Evolutionary conservation across 2,113 vertebrate species (phyloP), one percentile per base, ranked within the genome.

Genomic region (Phycodurus eques): DNA sequence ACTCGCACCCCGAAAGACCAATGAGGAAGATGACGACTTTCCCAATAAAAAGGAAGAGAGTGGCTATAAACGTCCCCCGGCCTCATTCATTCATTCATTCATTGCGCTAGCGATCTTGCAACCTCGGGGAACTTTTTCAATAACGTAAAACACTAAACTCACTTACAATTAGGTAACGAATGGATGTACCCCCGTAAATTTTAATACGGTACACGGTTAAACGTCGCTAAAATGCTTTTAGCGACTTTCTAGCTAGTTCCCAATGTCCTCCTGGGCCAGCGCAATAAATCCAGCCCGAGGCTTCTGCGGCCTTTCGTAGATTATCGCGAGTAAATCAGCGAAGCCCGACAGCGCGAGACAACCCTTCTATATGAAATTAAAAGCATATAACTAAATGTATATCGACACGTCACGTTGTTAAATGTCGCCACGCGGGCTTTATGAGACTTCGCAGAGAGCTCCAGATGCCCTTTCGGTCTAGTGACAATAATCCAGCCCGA

Each of bases 251-350:
- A 53, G 78, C 67, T 66, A 72, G 66, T 73, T 67, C 39, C 31
- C 15, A 53, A 35, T 42, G 44, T 70, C 62, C 70, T 47, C 59
- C 27, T 11, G 46, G 44, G 68, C 67, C 73, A 64, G 59, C 13
- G 9, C 35, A 35, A 3, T 59, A 83, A 90, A 83, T 89, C 72
- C 51, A 87, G 67, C 56, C 78, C 85, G 81, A 87, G 83, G 91
- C 68, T 89, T 86, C 46, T 67, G 74, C 39, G 89, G 88, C 88
- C 88, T 86, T 47, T 63, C 8, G n/a, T 2, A 13, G 9, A 75
- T 62, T 78, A 56, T 5, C 13, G 6, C 49, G n/a, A n/a, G 8
- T 43, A 84, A 73, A 46, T 57, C 76, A 74, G 60, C 3, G 4
- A 33, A 14, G 6, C 46, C 43, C 7, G 0, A 15, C 44, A 47